Percentiles rank a stretch among this genome's conserved stretches.
These are phyloP conservation scores for Labeo calbasu DNA, from an alignment of 2,797 vertebrate species.

Conservation along the genomic window DNA sequence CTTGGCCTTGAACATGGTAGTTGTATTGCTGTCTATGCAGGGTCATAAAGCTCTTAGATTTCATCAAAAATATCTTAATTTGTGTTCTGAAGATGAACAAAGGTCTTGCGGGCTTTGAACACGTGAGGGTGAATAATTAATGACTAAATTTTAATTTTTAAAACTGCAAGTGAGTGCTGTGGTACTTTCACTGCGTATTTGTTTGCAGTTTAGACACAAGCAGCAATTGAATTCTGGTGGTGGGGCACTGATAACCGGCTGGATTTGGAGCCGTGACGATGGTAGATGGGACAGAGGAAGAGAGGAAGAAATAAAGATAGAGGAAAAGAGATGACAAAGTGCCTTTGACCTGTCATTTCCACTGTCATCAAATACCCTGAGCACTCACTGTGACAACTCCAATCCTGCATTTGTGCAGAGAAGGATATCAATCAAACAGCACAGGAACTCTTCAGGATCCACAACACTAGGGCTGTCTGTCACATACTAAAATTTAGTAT, in stretches of 20 bases:
- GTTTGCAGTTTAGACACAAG: slow-evolving; percentile 8
- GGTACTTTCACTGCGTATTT: background rate
- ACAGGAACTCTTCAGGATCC: background rate
- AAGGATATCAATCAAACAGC: slow-evolving; percentile 33
- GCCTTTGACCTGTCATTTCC: slow-evolving; percentile 36
- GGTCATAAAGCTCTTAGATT: no score
- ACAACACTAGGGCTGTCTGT: background rate
- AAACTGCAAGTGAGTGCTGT: background rate
- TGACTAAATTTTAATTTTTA: background rate
- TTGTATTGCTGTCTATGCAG: no score
- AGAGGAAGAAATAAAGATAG: background rate
- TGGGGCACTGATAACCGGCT: background rate
- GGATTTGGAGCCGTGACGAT: background rate
- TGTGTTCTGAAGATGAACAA: no score
- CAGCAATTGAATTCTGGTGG: background rate
- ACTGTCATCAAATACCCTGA: slow-evolving; percentile 19
- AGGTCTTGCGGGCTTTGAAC: no score
- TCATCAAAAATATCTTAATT: no score
- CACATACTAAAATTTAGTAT: background rate
- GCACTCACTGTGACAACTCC: slow-evolving; percentile 30
- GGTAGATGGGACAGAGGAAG: background rate
- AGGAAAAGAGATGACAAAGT: background rate
- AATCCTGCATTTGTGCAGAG: slow-evolving; percentile 19
- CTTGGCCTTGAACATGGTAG: no score
- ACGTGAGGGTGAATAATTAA: no score